Conservation (phyloP, 2,113 vertebrate genomes). For the Gobio gobio region DNA sequence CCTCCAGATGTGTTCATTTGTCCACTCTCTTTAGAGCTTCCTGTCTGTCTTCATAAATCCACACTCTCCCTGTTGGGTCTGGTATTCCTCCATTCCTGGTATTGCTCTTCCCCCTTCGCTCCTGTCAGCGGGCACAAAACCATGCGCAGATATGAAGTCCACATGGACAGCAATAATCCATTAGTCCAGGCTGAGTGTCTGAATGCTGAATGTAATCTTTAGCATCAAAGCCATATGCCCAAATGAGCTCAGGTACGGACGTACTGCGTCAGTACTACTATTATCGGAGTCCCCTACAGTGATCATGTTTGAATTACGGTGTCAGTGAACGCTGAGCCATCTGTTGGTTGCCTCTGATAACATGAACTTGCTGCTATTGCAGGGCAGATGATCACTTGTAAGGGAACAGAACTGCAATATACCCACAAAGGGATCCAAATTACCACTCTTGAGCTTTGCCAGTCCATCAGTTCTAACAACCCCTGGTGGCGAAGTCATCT, state of each 20-base stretch:
- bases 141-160: constrained; percentile 32
- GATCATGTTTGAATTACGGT: constrained; percentile 34
- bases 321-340: constrained; percentile 7
- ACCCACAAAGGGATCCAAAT: constrained; percentile 1
- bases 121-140: constrained; percentile 56
- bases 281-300: not conserved
- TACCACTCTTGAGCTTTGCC: constrained; percentile 17
- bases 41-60: constrained; percentile 58
- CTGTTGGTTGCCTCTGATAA: constrained; percentile 7
- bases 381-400: constrained; percentile 16
- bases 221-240: constrained; percentile 17
- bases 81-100: constrained; percentile 50
- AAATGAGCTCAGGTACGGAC: not conserved
- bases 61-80: constrained; percentile 60
- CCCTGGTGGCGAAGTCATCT: constrained; percentile 33
- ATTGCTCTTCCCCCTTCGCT: constrained; percentile 23
- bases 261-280: not conserved
- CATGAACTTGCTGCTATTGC: not conserved
- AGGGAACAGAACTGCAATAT: not conserved
- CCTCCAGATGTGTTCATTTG: constrained; percentile 33
- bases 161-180: constrained; percentile 31
- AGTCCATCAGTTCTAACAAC: constrained; percentile 2
- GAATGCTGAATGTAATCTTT: not conserved
- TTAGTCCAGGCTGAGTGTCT: not conserved
- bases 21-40: constrained; percentile 48